Evolutionary conservation across 2,888 invertebrate genomes (phyloP), one percentile per base, ranked within the genome.

Genomic region (Leptogaster cylindrica): DNA sequence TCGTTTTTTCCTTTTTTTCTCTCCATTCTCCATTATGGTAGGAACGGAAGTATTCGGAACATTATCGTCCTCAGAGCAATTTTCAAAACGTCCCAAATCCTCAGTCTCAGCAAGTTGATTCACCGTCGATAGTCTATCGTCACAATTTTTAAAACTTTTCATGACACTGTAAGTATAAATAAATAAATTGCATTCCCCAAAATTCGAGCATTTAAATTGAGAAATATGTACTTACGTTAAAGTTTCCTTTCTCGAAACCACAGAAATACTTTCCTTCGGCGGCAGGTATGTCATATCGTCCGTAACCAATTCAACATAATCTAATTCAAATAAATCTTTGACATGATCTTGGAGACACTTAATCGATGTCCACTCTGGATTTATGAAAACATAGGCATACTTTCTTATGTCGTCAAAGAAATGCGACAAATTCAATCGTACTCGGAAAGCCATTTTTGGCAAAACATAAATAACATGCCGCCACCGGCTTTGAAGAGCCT

Each of bases 361-460:
- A 12, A 68, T 63, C 31, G 14, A 14, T 50, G 41, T 61, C 63
- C 65, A 68, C 8, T 68, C 48, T 14, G 28, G 23, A 12, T 66
- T 46, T 25, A 68, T 52, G 3, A 58, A 12, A 23, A 63, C 36
- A 63, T 52, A 68, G 1, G 44, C 66, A 16, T 41, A 36, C 14
- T 52, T 41, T 16, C 33, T 48, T 25, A 33, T 50, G 41, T 66
- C 66, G n/a, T 46, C 20, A 14, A 41, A 68, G 4, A 66, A 63
- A 28, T 63, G 4, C 2, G 31, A 41, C 27, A 68, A 68, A 68
- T 68, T 52, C 12, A 68, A n/a, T 52, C 66, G 61, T 41, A 68
- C 20, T 12, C 68, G 61, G 27, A n/a, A n/a, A n/a, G n/a, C n/a
- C n/a, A 52, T 25, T 20, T 8, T 52, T 44, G 44, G 44, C 61